phyloP scores from a whole-genome alignment of 2,113 vertebrate species.

The Vicugna pacos region DNA sequence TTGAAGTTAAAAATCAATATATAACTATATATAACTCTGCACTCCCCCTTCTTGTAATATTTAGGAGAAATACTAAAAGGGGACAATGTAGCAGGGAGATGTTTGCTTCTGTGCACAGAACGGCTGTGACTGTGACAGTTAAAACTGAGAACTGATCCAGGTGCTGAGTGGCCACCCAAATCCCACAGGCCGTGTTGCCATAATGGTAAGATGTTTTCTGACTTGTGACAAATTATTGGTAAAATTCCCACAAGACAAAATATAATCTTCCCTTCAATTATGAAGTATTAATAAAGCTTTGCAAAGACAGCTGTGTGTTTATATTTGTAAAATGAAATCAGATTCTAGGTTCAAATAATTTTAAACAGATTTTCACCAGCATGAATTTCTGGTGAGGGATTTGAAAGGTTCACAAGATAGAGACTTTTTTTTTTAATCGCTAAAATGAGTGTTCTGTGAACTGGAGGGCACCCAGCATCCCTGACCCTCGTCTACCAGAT shows the following conservation, averaged over 20 bases:
- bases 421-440: neutral
- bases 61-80: neutral
- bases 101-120: neutral
- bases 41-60: no score
- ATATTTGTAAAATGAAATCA: neutral
- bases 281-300: neutral
- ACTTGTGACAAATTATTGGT: neutral
- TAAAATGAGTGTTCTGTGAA: neutral
- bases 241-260: neutral
- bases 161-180: neutral
- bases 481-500: neutral
- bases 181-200: no score
- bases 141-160: neutral
- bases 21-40: neutral
- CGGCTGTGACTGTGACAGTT: neutral
- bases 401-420: neutral
- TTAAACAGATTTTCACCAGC: neutral
- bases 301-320: neutral
- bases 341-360: neutral
- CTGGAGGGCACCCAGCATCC: neutral
- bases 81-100: neutral
- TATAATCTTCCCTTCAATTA: neutral
- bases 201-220: neutral
- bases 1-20: neutral
- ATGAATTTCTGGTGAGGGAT: neutral